Evolutionary conservation across 1,140 invertebrate genomes (phyloP), one percentile per base, ranked within the genome.

Genomic region (Telenomus remus): DNA sequence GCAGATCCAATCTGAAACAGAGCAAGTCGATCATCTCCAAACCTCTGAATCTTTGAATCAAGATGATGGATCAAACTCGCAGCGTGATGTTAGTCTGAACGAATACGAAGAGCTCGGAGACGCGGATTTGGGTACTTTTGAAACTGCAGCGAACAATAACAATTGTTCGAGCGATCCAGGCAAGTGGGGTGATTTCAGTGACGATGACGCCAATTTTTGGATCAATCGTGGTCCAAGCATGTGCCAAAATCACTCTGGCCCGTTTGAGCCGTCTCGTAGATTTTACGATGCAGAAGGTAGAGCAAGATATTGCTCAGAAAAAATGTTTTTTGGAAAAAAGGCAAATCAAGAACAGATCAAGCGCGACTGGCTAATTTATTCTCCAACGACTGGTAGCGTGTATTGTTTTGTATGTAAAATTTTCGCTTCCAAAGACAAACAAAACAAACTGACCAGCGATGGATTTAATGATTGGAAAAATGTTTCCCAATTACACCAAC

Each of bases 211-310:
- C 15, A 49, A 49, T 56, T 56, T 49, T 56, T 65, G 63, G 51
- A 56, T 65, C n/a, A 49, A 34, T 50, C 9, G 33, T 56, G 63
- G 53, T 19, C 16, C 53, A 48, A 13, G 33, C 27, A 56, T 2
- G n/a, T 55, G 63, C 12, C 63, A 65, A 43, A 55, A 65, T 43
- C 53, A 65, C 15, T 48, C 63, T 33, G 63, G 63, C 34, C 49
- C 37, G 13, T 63, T 51, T 16, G 59, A 53, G 16, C 4, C 0
- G 14, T 63, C 49, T 53, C 49, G 49, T 15, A 13, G 39, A 42
- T 44, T 53, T 46, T 63, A 63, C 33, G 59, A 44, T 7, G 12
- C 6, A 34, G 49, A 63, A 35, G 51, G 10, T 11, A 63, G 19
- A 16, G 9, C 49, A 35, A 35, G 59, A 63, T 53, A 63, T 53